Evolutionary conservation across 2,888 invertebrate genomes (phyloP), one percentile per base, ranked within the genome.

Genomic region (Polydrusus cervinus): DNA sequence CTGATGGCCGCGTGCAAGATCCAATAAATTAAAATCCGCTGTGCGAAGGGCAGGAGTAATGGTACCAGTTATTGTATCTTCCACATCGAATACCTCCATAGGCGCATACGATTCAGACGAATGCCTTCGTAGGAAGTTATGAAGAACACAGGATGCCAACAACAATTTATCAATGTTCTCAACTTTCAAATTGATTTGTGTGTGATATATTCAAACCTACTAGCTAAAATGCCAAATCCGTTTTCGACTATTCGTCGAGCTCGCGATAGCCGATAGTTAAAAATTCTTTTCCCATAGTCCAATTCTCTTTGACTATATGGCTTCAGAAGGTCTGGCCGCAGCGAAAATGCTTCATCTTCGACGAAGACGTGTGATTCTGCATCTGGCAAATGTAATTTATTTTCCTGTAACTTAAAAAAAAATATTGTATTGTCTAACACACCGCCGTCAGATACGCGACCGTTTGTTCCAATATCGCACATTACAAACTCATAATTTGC

Each of bases 341-440:
- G 20, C 25, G 72, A 68, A 55, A 76, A 76, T 2, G 72, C 76
- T 73, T 76, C 72, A 64, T 76, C 76, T 38, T 69, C 76, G 10
- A 76, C 69, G 64, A 73, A 76, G 25, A 69, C 49, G 62, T 61
- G 14, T 70, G 8, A 9, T 47, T 30, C 38, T 34, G 49, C 30
- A n/a, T 13, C 69, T 13, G 69, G 69, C 25, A 69, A 60, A 47
- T 69, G 40, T 69, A 69, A 47, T 47, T 43, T 47, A 60, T 60
- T 72, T 57, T 11, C 64, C 14, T 11, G 49, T 60, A 73, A 73
- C 10, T 53, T 73, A 16, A 45, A 7, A 45, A 47, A 45, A 60
- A 69, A 69, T 60, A 14, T 47, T 7, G 70, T 67, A 20, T 67
- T 16, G 14, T 65, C 65, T 11, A 68, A 25, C 3, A 61, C 70